A percentile compares a stretch with the other conserved stretches of the same genome.
These are phyloP conservation scores for Pachyramphus minor DNA, from an alignment of 2,113 vertebrate genomes.

Conservation along the genomic window DNA sequence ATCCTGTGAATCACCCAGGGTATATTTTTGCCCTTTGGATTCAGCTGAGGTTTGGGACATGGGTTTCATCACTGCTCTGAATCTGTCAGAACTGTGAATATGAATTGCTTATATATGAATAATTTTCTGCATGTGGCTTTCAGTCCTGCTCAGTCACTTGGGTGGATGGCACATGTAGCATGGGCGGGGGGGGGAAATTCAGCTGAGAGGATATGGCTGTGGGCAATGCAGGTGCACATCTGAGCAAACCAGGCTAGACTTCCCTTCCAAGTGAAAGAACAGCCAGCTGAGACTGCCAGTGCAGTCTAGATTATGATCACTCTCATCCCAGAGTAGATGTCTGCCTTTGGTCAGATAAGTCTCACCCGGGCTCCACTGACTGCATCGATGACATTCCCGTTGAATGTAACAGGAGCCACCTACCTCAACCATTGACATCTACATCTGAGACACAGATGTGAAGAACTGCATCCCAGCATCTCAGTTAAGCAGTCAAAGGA, in stretches of 20 bases:
- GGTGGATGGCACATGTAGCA: neutral
- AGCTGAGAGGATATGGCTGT: neutral
- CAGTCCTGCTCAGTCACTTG: neutral
- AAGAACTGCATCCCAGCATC: neutral
- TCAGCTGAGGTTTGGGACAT: neutral
- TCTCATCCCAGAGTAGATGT: neutral
- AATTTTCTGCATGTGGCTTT: neutral
- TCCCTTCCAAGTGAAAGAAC: neutral
- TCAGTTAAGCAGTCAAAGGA: neutral
- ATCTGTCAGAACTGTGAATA: neutral
- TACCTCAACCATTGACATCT: neutral
- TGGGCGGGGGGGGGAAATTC: neutral
- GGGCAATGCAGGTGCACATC: neutral
- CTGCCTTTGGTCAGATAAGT: neutral
- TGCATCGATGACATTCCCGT: accelerated
- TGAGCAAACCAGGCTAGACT: neutral
- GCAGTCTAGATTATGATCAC: neutral
- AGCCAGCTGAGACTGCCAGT: neutral
- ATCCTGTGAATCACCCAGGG: neutral
- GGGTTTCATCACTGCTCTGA: neutral
- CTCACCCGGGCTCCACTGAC: neutral
- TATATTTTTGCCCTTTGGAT: neutral
- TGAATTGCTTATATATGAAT: neutral
- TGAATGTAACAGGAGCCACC: neutral
- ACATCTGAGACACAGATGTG: neutral